A percentile compares a stretch with the other conserved stretches of the same genome.
phyloP scores from a whole-genome alignment of 2,888 invertebrate genomes.

The Tortrix viridana region DNA sequence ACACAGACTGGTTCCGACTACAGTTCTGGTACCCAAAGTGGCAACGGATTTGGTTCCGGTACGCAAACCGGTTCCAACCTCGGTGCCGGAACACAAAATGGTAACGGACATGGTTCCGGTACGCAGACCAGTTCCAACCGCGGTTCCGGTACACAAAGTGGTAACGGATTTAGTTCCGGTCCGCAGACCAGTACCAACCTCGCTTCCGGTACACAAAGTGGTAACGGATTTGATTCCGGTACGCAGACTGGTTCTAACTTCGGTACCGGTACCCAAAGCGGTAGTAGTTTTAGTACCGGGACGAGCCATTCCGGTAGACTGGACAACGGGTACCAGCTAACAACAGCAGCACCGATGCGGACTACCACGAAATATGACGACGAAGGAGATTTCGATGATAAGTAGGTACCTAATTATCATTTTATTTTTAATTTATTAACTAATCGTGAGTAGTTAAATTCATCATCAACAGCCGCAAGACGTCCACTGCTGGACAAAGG shows the following conservation, averaged over 20 bases:
- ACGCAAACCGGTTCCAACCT: too few species aligned
- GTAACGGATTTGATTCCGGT: constrained; percentile 1
- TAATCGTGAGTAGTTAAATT: too few species aligned
- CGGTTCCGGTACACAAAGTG: too few species aligned
- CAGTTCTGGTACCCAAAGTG: background rate
- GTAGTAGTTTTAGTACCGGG: background rate
- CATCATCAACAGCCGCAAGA: too few species aligned
- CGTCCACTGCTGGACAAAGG: too few species aligned
- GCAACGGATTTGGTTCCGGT: background rate
- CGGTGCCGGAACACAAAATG: too few species aligned
- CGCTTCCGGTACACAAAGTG: constrained; percentile 6
- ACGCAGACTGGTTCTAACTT: constrained; percentile 36
- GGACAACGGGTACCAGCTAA: constrained; percentile 43
- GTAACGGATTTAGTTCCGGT: background rate
- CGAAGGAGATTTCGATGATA: constrained; percentile 45
- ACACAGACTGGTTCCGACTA: too few species aligned
- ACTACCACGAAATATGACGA: constrained; percentile 42
- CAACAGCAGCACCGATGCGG: constrained; percentile 43
- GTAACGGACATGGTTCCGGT: too few species aligned
- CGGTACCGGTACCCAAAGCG: constrained; percentile 12
- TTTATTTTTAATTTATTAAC: too few species aligned
- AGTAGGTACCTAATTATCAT: constrained; percentile 42
- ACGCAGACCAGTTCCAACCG: too few species aligned
- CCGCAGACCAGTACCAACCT: constrained; percentile 4
- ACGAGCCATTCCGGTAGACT: constrained; percentile 31